These are phyloP conservation scores for Camelus dromedarius DNA, from an alignment of 2,113 vertebrate species.

Conservation along the genomic window DNA sequence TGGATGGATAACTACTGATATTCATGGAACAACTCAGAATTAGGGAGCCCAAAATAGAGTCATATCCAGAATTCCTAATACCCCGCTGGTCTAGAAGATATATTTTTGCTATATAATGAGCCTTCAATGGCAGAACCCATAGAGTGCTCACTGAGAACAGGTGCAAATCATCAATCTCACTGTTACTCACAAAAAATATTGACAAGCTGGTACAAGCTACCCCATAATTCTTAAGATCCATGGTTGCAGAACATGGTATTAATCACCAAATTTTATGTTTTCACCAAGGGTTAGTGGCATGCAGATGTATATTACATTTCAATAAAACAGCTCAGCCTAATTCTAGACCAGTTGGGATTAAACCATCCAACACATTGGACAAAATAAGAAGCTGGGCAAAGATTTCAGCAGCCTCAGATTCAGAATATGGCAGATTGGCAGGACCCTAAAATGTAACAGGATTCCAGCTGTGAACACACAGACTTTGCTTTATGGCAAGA, in stretches of 20 bases:
- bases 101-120: background rate
- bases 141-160: background rate
- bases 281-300: background rate
- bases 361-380: background rate
- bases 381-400: background rate
- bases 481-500: background rate
- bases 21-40: background rate
- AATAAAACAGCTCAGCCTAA: background rate
- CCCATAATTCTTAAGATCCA: background rate
- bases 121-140: background rate
- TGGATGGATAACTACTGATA: background rate
- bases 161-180: constrained; percentile 44
- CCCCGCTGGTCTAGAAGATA: background rate
- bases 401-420: background rate
- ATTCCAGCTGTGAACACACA: background rate
- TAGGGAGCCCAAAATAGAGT: background rate
- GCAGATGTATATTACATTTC: background rate
- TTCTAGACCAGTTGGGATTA: background rate
- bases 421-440: background rate
- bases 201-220: background rate
- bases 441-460: background rate
- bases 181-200: background rate
- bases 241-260: background rate
- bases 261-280: background rate
- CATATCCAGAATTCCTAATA: background rate